Base-by-base conservation (phyloP, 2,113 vertebrate species). In the Haplotaxodon microlepis region DNA sequence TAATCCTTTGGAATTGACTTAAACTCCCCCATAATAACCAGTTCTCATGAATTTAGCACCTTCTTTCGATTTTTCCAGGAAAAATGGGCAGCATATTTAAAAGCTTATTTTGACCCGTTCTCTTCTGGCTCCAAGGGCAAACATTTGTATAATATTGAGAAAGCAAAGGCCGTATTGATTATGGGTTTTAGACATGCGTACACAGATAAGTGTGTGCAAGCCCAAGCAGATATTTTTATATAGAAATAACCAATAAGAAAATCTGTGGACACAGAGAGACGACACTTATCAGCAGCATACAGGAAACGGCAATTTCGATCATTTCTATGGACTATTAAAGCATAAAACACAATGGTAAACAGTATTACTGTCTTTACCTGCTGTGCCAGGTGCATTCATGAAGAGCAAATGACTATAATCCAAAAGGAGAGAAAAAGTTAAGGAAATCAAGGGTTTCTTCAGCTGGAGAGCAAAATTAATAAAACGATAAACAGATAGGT, bases 261-360 rank as follows among this genome's bases (percentile, higher is more conserved):
- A 76, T 47, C 71, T 47, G 42, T 76, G 71, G 42, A 47, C 40
- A 76, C 10, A 47, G 24, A 69, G 31, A 73, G 9, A 12, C 0
- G 9, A 2, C 14, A 27, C 14, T 73, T 73, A 27, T 9, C 38
- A 45, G 69, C 40, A 47, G 14, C 40, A 45, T 47, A 11, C 3
- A 47, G 21, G 6, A 29, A 47, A 76, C 0, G 0, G 71, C 2
- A 0, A 76, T 11, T 7, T 76, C 0, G 3, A 47, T 29, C 24
- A 8, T 47, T 19, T 76, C 69, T 27, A 76, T 45, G 9, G 13
- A 73, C 14, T 4, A 17, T 45, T 47, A 47, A 29, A 45, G 21
- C 11, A 14, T 9, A 40, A 71, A 71, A 14, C 69, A 47, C 21
- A 76, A 10, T 47, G 0, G 6, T 29, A 76, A 47, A 76, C 21